phyloP scores from a whole-genome alignment of 2,888 invertebrate species.

The Dryadula phaetusa region DNA sequence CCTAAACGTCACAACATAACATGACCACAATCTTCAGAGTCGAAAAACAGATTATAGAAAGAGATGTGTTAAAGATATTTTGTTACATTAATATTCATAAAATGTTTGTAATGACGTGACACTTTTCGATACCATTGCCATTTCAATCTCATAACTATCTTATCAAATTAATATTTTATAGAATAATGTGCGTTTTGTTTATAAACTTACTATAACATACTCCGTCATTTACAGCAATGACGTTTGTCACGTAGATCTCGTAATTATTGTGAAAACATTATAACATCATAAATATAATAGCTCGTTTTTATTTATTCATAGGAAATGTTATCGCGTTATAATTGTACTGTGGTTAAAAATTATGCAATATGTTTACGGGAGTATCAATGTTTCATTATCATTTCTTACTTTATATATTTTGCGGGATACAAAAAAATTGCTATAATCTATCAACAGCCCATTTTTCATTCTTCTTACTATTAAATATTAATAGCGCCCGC shows the following conservation, averaged over 20 bases:
- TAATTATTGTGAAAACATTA: conserved; percentile 6
- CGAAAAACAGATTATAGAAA: too few relatives aligned
- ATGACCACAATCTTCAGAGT: too few relatives aligned
- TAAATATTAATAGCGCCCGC: too few relatives aligned
- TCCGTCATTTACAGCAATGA: not conserved
- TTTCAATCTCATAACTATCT: not conserved
- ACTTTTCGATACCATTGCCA: not conserved
- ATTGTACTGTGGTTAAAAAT: not conserved
- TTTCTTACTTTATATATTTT: not conserved
- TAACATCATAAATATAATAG: not conserved
- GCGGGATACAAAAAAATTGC: not conserved
- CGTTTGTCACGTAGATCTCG: conserved; percentile 6
- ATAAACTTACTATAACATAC: not conserved
- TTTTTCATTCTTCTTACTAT: not conserved
- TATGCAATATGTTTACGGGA: conserved; percentile 1
- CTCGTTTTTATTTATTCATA: not conserved
- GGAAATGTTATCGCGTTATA: conserved; percentile 20
- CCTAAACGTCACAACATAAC: too few relatives aligned
- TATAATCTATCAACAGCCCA: not conserved
- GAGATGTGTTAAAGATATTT: too few relatives aligned
- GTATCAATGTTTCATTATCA: not conserved
- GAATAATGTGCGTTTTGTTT: conserved; percentile 8
- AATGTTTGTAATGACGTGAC: not conserved
- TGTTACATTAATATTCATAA: not conserved
- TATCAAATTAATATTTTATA: conserved; percentile 6